These are phyloP conservation scores for Tipula unca DNA, from an alignment of 2,888 invertebrate genomes.

Conservation along the genomic window DNA sequence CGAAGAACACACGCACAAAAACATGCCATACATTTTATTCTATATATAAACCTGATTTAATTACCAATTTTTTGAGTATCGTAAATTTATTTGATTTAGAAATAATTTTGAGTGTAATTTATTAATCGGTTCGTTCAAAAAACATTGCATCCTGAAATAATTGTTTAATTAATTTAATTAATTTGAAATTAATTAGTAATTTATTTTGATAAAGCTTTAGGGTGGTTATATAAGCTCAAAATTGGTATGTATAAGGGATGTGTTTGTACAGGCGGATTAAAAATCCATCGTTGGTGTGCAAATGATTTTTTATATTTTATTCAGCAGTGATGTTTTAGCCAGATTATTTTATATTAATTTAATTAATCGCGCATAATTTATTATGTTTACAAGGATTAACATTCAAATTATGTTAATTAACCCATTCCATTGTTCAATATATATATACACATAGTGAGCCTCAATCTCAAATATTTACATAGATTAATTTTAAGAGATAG, in stretches of 20 bases:
- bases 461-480: not conserved
- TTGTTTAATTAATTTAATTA: not conserved
- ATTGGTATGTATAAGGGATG: not conserved
- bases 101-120: not conserved
- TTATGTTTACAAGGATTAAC: not conserved
- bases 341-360: not conserved
- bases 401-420: not conserved
- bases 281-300: not conserved
- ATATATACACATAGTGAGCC: not conserved
- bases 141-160: not conserved
- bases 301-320: not conserved
- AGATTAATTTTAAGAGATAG: not conserved
- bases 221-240: not conserved
- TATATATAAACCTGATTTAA: not conserved
- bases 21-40: not conserved
- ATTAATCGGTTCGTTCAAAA: not conserved
- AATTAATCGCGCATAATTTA: not conserved
- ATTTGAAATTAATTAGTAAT: not conserved
- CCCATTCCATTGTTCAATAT: not conserved
- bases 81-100: not conserved
- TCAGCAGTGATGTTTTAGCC: not conserved
- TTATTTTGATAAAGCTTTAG: not conserved
- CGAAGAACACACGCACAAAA: not conserved
- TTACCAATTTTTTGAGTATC: not conserved
- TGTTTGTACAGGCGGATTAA: not conserved